Conservation (phyloP, 2,113 vertebrate species). For the Tychaedon coryphoeus region DNA sequence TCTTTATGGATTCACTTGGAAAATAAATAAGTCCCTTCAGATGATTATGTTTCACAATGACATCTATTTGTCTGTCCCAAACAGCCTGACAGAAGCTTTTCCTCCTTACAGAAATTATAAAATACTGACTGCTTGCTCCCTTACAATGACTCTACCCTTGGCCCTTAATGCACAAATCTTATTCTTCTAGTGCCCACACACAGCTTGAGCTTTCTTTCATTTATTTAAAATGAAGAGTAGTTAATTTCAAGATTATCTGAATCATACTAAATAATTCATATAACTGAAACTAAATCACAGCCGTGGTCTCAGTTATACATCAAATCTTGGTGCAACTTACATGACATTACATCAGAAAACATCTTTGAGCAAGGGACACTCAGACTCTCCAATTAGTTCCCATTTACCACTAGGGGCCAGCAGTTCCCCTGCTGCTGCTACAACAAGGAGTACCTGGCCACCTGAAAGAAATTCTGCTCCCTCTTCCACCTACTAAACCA, state of each 20-base stretch:
- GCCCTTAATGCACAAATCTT: background rate
- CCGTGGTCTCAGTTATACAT: background rate
- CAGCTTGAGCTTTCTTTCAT: background rate
- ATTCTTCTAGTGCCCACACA: background rate
- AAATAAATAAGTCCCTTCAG: background rate
- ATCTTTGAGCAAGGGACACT: background rate
- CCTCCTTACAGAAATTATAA: background rate
- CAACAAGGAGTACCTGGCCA: background rate
- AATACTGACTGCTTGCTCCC: background rate
- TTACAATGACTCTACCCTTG: background rate
- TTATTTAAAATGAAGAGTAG: background rate
- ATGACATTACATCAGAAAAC: background rate
- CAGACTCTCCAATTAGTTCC: background rate
- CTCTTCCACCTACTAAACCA: background rate
- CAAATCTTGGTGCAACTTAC: background rate
- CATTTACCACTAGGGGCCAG: slow-evolving; percentile 43
- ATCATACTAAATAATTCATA: background rate
- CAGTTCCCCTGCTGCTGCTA: background rate
- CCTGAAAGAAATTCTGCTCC: background rate
- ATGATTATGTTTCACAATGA: background rate
- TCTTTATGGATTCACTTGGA: background rate
- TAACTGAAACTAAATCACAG: background rate
- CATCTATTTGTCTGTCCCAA: background rate
- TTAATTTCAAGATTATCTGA: background rate
- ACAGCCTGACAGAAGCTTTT: background rate